These are phyloP conservation scores for Oreochromis aureus DNA, from an alignment of 2,113 vertebrate genomes.

Conservation along the genomic window DNA sequence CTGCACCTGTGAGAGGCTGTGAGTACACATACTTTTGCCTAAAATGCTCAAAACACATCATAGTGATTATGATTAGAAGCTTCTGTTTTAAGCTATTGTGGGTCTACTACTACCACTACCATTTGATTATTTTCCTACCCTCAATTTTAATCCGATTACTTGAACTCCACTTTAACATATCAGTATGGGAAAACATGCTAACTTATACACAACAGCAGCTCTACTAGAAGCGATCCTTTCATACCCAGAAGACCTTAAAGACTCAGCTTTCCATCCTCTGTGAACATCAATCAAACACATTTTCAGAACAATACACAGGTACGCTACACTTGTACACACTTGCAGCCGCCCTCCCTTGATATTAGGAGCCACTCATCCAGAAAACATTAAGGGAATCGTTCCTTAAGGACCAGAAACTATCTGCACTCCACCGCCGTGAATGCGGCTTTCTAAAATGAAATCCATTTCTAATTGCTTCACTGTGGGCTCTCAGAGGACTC, in stretches of 20 bases:
- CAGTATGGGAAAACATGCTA: neutral
- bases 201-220: neutral
- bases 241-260: neutral
- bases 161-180: neutral
- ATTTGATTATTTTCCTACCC: neutral
- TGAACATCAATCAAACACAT: neutral
- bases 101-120: neutral
- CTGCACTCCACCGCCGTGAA: constrained; percentile 9
- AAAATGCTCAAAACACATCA: neutral
- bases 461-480: constrained; percentile 30
- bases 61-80: neutral
- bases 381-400: constrained; percentile 36
- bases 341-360: neutral
- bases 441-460: constrained; percentile 36
- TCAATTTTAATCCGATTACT: neutral
- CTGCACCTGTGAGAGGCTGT: neutral
- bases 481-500: constrained; percentile 18
- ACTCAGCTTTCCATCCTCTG: neutral
- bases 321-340: neutral
- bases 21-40: neutral
- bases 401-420: constrained; percentile 32
- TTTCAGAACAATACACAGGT: neutral
- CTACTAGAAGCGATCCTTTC: neutral
- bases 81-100: neutral
- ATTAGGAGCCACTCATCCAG: constrained; percentile 17